Percentiles rank a stretch among this genome's conserved stretches.
Evolutionary conservation across 2,888 invertebrate species (phyloP).

Genomic region (Ptycholaimellus sp.): DNA sequence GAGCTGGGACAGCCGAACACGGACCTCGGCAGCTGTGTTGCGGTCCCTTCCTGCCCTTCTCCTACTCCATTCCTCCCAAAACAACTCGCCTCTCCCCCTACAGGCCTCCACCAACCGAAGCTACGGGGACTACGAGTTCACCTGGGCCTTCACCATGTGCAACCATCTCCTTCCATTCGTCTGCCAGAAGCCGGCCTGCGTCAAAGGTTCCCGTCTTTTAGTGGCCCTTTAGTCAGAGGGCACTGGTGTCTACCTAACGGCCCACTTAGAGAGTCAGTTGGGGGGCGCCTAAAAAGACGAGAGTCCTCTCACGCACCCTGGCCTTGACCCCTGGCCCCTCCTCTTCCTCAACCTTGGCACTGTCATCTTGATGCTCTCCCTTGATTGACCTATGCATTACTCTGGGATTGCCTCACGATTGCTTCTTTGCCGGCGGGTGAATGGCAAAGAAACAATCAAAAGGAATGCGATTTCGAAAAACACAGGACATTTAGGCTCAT

Average conservation of each 20-base stretch:
- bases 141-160: conserved; percentile 80
- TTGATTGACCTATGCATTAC: no score
- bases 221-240: not conserved
- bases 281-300: no score
- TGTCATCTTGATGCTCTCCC: no score
- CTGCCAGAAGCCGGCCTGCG: conserved; percentile 69
- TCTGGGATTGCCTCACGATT: no score
- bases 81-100: not conserved
- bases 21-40: conserved; percentile 61
- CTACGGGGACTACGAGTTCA: conserved; percentile 4
- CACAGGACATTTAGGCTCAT: conserved; percentile 19
- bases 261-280: no score
- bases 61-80: not conserved
- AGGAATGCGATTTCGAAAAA: no score
- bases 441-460: no score
- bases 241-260: no score
- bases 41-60: conserved; percentile 6
- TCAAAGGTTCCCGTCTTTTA: conserved; percentile 33
- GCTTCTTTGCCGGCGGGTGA: no score
- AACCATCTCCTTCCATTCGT: conserved; percentile 77
- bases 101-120: conserved; percentile 4
- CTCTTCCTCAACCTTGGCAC: no score
- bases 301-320: no score
- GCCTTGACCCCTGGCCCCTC: no score
- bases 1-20: conserved; percentile 65